These are phyloP conservation scores for Papilio polytes DNA, from an alignment of 1,140 invertebrate species.

Conservation along the genomic window DNA sequence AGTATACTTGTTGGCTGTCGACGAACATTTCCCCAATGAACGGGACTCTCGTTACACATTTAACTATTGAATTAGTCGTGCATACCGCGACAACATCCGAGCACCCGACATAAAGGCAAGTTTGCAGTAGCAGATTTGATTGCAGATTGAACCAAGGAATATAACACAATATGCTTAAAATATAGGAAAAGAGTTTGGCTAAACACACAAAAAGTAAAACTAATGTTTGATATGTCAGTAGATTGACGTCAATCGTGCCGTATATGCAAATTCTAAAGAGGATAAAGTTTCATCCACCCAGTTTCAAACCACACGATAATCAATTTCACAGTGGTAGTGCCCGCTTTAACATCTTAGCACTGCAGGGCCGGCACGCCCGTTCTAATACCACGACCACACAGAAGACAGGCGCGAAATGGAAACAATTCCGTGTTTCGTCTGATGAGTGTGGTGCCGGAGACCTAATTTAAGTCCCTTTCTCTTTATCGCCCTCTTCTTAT, in stretches of 20 bases:
- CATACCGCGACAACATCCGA: neutral
- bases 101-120: neutral
- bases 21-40: neutral
- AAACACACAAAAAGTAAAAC: neutral
- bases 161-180: neutral
- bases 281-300: neutral
- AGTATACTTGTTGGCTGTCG: neutral
- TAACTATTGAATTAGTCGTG: neutral
- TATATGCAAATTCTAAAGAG: neutral
- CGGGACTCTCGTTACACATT: neutral
- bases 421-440: too few species aligned
- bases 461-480: too few species aligned
- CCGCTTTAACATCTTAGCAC: too few species aligned
- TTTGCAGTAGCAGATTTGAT: neutral
- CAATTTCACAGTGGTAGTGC: too few species aligned
- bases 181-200: neutral
- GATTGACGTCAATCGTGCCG: neutral
- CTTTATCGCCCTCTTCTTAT: too few species aligned
- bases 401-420: too few species aligned
- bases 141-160: neutral
- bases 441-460: too few species aligned
- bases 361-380: too few species aligned
- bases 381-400: too few species aligned
- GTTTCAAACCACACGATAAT: neutral
- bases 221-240: neutral